Conservation (phyloP, 2,797 vertebrate species). For the Xenops minutus region DNA sequence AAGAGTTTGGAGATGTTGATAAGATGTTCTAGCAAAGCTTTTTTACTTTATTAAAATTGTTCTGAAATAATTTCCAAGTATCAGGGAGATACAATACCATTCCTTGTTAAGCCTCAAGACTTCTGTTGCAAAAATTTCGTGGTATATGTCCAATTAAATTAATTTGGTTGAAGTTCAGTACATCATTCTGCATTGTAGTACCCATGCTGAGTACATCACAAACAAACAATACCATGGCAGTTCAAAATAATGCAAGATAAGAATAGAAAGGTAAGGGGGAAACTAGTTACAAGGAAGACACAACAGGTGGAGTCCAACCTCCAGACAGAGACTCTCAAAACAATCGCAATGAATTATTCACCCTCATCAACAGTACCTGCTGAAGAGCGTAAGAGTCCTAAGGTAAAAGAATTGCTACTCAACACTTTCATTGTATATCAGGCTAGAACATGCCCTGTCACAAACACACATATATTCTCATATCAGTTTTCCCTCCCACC, state of each 20-base stretch:
- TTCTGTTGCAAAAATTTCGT: background rate
- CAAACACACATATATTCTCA: background rate
- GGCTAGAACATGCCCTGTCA: background rate
- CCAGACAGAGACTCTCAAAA: background rate
- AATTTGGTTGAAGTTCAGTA: background rate
- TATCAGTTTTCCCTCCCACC: background rate
- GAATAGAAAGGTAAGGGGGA: background rate
- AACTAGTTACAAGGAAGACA: background rate
- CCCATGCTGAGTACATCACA: background rate
- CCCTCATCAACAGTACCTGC: background rate
- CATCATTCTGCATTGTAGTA: background rate
- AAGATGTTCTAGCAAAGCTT: background rate
- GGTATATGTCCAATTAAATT: background rate
- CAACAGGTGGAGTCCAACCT: background rate
- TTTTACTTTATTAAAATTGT: conserved; percentile 3
- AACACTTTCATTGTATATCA: background rate
- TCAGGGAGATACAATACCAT: background rate
- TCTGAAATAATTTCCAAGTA: background rate
- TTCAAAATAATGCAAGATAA: background rate
- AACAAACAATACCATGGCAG: background rate
- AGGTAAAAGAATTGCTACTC: background rate
- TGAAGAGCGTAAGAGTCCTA: background rate
- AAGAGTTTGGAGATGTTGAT: background rate
- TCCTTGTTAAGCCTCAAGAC: background rate
- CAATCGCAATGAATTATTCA: background rate